phyloP scores from a whole-genome alignment of 2,797 vertebrate genomes.

The Hoplostethus mediterraneus region DNA sequence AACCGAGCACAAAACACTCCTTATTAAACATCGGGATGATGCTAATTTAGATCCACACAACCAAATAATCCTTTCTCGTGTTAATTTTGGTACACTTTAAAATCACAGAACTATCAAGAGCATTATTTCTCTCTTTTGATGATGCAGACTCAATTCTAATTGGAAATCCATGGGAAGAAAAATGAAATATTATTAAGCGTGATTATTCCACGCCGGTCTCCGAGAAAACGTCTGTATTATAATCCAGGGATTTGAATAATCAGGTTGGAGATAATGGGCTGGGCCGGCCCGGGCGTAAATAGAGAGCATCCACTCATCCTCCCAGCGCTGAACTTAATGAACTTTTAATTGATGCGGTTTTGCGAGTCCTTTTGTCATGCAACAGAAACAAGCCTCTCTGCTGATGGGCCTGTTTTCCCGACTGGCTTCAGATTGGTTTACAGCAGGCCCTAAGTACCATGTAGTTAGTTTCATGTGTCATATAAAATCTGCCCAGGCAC shows the following conservation, averaged over 20 bases:
- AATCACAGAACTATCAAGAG: slow-evolving; percentile 69
- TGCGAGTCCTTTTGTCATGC: slow-evolving; percentile 85
- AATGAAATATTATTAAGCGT: slow-evolving; percentile 77
- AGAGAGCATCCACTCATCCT: slow-evolving; percentile 82
- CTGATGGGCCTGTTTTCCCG: slow-evolving; percentile 86
- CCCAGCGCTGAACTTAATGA: slow-evolving; percentile 83
- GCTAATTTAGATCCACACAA: slow-evolving; percentile 71
- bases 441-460: slow-evolving; percentile 86
- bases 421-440: slow-evolving; percentile 86
- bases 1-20: slow-evolving; percentile 52
- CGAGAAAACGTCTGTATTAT: slow-evolving; percentile 79
- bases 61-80: slow-evolving; percentile 69
- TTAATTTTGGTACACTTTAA: slow-evolving; percentile 58
- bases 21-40: slow-evolving; percentile 60
- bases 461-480: slow-evolving; percentile 93
- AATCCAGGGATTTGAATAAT: slow-evolving; percentile 86
- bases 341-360: slow-evolving; percentile 88
- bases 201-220: slow-evolving; percentile 79
- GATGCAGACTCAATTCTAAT: slow-evolving; percentile 76
- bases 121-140: slow-evolving; percentile 73
- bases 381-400: slow-evolving; percentile 84
- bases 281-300: slow-evolving; percentile 78
- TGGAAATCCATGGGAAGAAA: slow-evolving; percentile 70
- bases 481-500: slow-evolving; percentile 92
- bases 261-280: slow-evolving; percentile 83